Base-by-base conservation (phyloP, 2,888 invertebrate genomes). In the Sialis lutaria region DNA sequence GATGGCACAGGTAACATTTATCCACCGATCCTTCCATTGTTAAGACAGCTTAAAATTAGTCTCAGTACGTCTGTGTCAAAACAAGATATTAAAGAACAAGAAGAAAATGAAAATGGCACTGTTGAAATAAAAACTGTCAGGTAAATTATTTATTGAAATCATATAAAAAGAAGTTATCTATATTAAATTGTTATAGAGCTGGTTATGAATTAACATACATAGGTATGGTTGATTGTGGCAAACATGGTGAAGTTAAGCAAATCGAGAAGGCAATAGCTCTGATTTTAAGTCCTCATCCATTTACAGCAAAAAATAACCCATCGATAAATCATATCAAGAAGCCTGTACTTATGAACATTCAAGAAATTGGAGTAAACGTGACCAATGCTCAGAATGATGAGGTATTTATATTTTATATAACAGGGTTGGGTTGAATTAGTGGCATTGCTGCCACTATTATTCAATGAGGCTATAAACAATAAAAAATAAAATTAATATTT, bases 331-430 rank as follows among this genome's bases (percentile, higher is more conserved):
- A 51, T 43, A 12, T 56, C 40, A 59, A 61, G 52, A 57, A 63
- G 50, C 51, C 60, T 47, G 65, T 68, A 8, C 58, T 57, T 50
- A 67, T 74, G 52, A 70, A 73, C 56, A 67, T 70, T 49, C 66
- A 69, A 32, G 73, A 74, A 56, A 63, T 74, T 49, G 71, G 69
- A 12, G 63, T 74, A 33, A 67, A 64, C 56, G 60, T 71, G 22
- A 56, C 64, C 33, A 61, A 60, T 48, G 56, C 60, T 32, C 57
- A 58, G 37, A 64, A 64, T 39, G 59, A 61, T 33, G 58, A 62
- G 53, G 69, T 37, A 41, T 22, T n/a, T 22, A 22, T 22, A 22
- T 2, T 22, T 22, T 2, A 22, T 4, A 22, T 22, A 22, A 22
- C 22, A 22, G 4, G 22, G 22, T 22, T 22, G 22, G 4, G 22